Conservation (phyloP, 2,113 vertebrate species). For the Heterochromis multidens region DNA sequence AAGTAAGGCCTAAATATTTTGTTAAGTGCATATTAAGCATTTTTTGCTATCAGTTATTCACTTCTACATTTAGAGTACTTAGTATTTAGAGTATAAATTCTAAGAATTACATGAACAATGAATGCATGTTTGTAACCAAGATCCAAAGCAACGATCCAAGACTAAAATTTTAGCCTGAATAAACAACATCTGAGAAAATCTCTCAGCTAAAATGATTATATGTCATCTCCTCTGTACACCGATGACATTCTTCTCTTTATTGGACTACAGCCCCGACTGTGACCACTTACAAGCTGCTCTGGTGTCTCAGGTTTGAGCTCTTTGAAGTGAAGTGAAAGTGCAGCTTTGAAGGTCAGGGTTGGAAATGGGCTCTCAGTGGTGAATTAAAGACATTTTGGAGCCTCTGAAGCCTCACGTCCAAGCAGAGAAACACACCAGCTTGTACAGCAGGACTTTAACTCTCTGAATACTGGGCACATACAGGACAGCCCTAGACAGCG, state of each 20-base stretch:
- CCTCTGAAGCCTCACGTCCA: background rate
- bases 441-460: background rate
- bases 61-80: too few species aligned
- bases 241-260: slow-evolving; percentile 1
- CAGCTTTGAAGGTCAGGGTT: slow-evolving; percentile 32
- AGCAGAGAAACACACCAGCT: background rate
- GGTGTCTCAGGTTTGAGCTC: slow-evolving; percentile 12
- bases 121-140: background rate
- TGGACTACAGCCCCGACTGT: background rate
- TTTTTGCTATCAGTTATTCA: too few species aligned
- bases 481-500: background rate
- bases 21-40: background rate
- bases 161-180: background rate
- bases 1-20: background rate
- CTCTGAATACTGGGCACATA: background rate
- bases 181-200: background rate
- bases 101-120: background rate
- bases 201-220: background rate
- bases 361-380: background rate
- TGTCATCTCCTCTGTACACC: background rate
- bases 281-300: background rate
- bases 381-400: background rate
- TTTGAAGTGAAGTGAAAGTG: slow-evolving; percentile 37
- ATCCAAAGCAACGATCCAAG: background rate
- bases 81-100: background rate